Base-by-base conservation (phyloP, 2,113 vertebrate species). In the Gulo gulo region DNA sequence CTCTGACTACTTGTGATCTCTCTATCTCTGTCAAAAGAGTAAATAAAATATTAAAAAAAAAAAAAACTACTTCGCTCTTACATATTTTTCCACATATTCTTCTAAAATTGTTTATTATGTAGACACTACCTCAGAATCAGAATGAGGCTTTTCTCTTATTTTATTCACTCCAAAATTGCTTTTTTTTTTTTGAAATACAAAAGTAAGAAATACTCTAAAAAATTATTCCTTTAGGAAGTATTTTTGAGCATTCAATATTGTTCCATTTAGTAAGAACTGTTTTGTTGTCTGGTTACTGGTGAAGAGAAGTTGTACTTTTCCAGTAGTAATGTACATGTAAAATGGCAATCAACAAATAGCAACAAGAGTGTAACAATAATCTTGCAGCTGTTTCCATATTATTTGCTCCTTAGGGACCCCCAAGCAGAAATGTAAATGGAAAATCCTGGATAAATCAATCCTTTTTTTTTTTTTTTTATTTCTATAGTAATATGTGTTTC, bases 291-390 rank as follows among this genome's bases (percentile, higher is more conserved):
- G 87, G 86, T 95, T 96, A 81, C 76, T 80, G n/a, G 87, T 93
- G n/a, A 80, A 96, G 69, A 90, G 88, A 94, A 93, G 81, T 91
- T 96, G 47, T 78, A 29, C 21, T 91, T 92, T 97, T 97, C 93
- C 50, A 91, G 82, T 82, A 97, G 95, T 89, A 91, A 98, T 98
- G 97, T 98, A 97, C 92, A 97, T 97, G 96, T 93, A 94, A 94
- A 97, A 96, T 94, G 96, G 80, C 88, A 96, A 97, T 97, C 96
- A 89, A 55, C 73, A 93, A 97, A 91, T 78, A 93, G 91, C 92
- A 88, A 81, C 26, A 83, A 80, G 79, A 96, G 67, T n/a, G 65
- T 79, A 94, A 94, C 47, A 95, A 94, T 94, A 94, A 98, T 90
- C 45, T 39, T 80, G 47, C 94, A 94, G 84, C 96, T 98, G 88